Evolutionary conservation across 1,140 invertebrate genomes (phyloP).

Genomic region (Ips nitidus): DNA sequence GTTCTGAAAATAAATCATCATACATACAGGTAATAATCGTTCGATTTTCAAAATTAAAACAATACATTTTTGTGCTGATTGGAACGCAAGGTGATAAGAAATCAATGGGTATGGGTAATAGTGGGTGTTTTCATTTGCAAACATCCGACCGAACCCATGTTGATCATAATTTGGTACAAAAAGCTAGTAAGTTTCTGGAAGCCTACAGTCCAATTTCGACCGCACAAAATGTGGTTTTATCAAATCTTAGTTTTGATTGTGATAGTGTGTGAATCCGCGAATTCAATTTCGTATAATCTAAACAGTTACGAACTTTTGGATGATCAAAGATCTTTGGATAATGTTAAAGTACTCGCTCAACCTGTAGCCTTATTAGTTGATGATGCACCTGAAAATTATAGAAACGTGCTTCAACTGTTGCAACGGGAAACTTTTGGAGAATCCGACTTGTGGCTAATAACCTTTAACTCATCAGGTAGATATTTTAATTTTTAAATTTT

Average conservation of each 20-base stretch:
- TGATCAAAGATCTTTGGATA: neutral
- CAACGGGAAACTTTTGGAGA: neutral
- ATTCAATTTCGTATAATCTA: neutral
- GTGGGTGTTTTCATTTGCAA: slow-evolving; percentile 27
- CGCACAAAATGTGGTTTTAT: slow-evolving; percentile 7
- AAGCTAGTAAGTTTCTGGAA: slow-evolving; percentile 12
- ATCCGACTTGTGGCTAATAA: slow-evolving; percentile 41
- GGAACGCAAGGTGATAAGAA: slow-evolving; percentile 4
- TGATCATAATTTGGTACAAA: slow-evolving; percentile 39
- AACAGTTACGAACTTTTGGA: slow-evolving; percentile 17
- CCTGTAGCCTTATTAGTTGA: slow-evolving; percentile 37
- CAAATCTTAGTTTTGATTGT: neutral
- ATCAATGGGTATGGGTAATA: slow-evolving; percentile 18
- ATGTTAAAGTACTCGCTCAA: slow-evolving; percentile 1
- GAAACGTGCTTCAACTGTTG: slow-evolving; percentile 28
- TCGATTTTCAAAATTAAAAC: neutral
- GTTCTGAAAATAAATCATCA: slow-evolving; percentile 17
- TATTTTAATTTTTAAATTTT: slow-evolving; percentile 10
- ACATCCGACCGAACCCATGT: slow-evolving; percentile 41
- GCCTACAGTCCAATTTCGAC: neutral
- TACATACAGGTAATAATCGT: neutral
- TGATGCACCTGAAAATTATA: slow-evolving; percentile 27
- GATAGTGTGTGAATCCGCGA: neutral
- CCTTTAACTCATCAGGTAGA: slow-evolving; percentile 44
- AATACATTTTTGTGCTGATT: slow-evolving; percentile 1